phyloP scores from a whole-genome alignment of 2,888 invertebrate genomes.

The Nomada fucata region DNA sequence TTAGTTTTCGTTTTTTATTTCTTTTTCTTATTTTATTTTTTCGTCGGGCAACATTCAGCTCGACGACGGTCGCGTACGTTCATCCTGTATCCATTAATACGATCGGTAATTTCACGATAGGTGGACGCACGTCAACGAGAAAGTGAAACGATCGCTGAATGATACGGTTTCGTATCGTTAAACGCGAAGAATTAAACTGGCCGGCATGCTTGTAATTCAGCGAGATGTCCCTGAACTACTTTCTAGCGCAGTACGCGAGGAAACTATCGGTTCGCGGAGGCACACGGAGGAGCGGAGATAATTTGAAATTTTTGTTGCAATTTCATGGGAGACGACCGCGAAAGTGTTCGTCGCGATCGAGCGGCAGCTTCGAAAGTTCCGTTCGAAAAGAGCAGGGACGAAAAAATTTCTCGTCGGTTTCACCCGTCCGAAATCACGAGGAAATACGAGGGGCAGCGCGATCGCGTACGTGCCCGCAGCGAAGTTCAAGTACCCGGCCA shows the following conservation, averaged over 20 bases:
- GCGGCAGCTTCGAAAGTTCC: not conserved
- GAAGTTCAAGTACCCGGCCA: slow-evolving; percentile 7
- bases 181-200: slow-evolving; percentile 14
- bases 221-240: slow-evolving; percentile 54
- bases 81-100: not conserved
- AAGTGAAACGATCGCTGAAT: slow-evolving; percentile 13
- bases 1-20: not conserved
- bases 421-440: not conserved
- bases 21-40: too few species aligned
- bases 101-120: slow-evolving; percentile 5
- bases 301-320: not conserved
- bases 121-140: slow-evolving; percentile 7
- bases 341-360: not conserved
- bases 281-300: not conserved
- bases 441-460: not conserved
- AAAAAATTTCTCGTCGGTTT: not conserved
- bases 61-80: not conserved
- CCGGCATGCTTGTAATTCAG: not conserved
- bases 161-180: slow-evolving; percentile 37
- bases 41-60: not conserved
- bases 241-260: slow-evolving; percentile 30
- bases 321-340: not conserved
- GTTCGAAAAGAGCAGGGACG: not conserved
- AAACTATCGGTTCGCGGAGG: not conserved
- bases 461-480: not conserved